These are phyloP conservation scores for Hepsetus odoe DNA, from an alignment of 2,113 vertebrate species.

Conservation along the genomic window DNA sequence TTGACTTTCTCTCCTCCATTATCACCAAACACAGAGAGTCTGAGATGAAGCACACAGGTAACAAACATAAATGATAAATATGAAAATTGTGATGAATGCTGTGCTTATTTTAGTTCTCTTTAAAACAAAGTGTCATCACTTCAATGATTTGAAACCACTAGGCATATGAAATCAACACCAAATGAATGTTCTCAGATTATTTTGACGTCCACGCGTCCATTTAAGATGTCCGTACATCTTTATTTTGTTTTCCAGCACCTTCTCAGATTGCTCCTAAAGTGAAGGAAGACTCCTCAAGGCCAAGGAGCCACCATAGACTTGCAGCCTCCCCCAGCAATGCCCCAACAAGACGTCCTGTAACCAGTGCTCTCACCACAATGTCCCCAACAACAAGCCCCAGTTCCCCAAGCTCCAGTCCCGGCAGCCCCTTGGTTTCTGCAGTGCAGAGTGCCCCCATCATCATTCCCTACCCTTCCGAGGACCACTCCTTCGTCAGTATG, in stretches of 20 bases:
- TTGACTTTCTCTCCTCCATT: slow-evolving; percentile 83
- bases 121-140: too few species aligned
- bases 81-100: too few species aligned
- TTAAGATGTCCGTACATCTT: not conserved
- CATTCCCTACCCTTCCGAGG: slow-evolving; percentile 64
- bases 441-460: slow-evolving; percentile 71
- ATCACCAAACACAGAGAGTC: slow-evolving; percentile 75
- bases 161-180: too few species aligned
- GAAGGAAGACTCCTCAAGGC: slow-evolving; percentile 9
- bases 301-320: slow-evolving; percentile 26
- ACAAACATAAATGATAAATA: too few species aligned
- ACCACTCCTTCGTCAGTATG: slow-evolving; percentile 80
- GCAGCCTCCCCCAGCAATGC: slow-evolving; percentile 21
- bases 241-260: slow-evolving; percentile 44
- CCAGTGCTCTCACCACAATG: slow-evolving; percentile 21
- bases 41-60: slow-evolving; percentile 66
- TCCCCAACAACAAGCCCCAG: slow-evolving; percentile 47
- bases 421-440: not conserved
- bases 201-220: too few species aligned
- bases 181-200: too few species aligned
- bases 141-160: too few species aligned
- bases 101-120: too few species aligned
- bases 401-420: slow-evolving; percentile 32
- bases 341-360: slow-evolving; percentile 33
- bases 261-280: slow-evolving; percentile 25